Base-by-base conservation (phyloP, 2,888 invertebrate genomes). In the Embidobia sp. region DNA sequence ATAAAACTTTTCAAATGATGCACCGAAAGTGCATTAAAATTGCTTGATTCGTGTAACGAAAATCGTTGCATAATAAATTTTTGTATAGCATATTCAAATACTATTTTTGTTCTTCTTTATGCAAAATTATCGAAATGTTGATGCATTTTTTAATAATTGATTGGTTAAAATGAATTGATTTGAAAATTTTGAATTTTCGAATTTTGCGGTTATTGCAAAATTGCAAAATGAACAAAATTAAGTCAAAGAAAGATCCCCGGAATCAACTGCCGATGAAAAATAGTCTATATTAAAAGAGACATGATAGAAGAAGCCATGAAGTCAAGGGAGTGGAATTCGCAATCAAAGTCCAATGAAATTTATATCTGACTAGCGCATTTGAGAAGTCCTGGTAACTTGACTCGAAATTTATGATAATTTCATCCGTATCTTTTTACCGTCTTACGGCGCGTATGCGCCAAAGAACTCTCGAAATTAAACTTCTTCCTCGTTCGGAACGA, bases 271-370 rank as follows among this genome's bases (percentile, higher is more conserved):
- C 42, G 57, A 64, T 64, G 72, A 73, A 73, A 73, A 64, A 64
- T 73, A 40, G 63, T 64, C 55, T 55, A 73, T 73, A 64, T 64
- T 73, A 64, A 29, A 10, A 35, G 49, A 31, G 73, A 64, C 72
- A 55, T 29, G 73, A 51, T 69, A 33, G 53, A 59, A 59, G 59
- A n/a, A 31, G 51, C 48, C 13, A 37, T 3, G 37, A 44, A 66
- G 49, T 44, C 63, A 40, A 61, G 61, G 61, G 73, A 66, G 63
- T 75, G 67, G 79, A 80, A 78, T 79, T 81, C 74, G 81, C 81
- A 83, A 83, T 82, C 82, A 81, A 82, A 82, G 80, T 81, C 80
- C 80, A 80, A 83, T 83, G 80, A 82, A 83, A 83, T 83, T 83
- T 83, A 83, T 83, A 82, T 79, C 82, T 66, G 72, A 53, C 53